Evolutionary conservation across 2,888 invertebrate species (phyloP), one percentile per base, ranked within the genome.

Genomic region (Meta bourneti): DNA sequence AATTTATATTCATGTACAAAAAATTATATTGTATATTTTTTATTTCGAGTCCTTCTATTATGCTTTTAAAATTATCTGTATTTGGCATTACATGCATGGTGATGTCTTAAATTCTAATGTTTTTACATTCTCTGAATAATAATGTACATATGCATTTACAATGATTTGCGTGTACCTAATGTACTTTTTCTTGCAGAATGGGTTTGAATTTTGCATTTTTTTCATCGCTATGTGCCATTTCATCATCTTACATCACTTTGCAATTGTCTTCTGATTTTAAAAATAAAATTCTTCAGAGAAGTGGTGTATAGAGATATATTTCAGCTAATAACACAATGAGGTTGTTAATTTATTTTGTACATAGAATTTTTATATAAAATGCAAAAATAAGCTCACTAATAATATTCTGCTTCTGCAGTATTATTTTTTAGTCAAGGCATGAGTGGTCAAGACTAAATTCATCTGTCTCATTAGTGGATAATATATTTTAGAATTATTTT

Each of bases 291-390:
- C n/a, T 52, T 78, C 78, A 20, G 54, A 72, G 74, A 74, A 61
- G 75, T 54, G 20, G 71, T 84, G 84, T 84, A 84, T 84, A 84
- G 84, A 84, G 84, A 84, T 54, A 20, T 72, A 78, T 75, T 85
- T 85, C 84, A 74, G 75, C 84, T 80, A 61, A 90, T 69, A n/a
- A 49, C 69, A 61, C 34, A 7, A 80, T 85, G 34, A 75, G 51
- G 52, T 61, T 90, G 90, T 75, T 90, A 61, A 75, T 74, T 90
- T 90, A 90, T 85, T 90, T 90, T 90, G 90, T 90, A 90, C 69
- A 90, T 90, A 90, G 85, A 81, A 90, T 84, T 90, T 90, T 90
- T 90, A 90, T 84, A 90, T 51, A 75, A 81, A 90, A 79, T 71
- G 54, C 34, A 34, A 51, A 48, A 74, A 84, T 19, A 79, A 19